Base-by-base conservation (phyloP, 2,797 vertebrate species). In the Serranus cabrilla region DNA sequence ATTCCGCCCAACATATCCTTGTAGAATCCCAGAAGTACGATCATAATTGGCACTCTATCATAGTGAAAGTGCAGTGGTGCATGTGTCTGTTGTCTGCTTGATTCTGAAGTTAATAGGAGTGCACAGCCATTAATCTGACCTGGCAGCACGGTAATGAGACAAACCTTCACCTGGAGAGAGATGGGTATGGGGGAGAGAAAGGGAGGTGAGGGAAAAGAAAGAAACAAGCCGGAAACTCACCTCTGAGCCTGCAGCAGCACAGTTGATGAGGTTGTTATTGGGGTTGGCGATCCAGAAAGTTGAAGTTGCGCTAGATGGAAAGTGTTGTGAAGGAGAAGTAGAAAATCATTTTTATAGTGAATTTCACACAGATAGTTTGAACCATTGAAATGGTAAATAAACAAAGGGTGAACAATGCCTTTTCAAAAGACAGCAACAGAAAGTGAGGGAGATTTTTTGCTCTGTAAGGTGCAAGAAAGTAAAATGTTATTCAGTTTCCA, bases 231-330 rank as follows among this genome's bases (percentile, higher is more conserved):
- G 18, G 45, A 50, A 46, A 91, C 96, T 96, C 80, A 99, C 98
- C 96, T 99, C 97, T 0, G 98, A 99, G 69, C 96, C 97, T 2
- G 97, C 96, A 7, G 95, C 97, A 4, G 97, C 91, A 42, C 97
- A 98, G 87, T 96, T 95, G 81, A 97, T 93, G 78, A 98, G 93
- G 90, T 96, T 97, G 93, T 98, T 99, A 94, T 97, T 99, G 80
- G 97, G 97, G 87, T 99, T 98, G 80, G 97, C 96, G 66, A 97
- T 97, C 97, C 97, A 98, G 93, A 97, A 98, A 2, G 95, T 98
- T 82, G 97, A 98, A 83, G 97, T 97, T 42, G 97, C 97, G 9
- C 97, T 97, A 73, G 54, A 68, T 23, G 5, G 39, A 50, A 39
- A 40, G 20, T 16, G 69, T 27, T 40, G 27, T 70, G 91, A 78